phyloP scores from a whole-genome alignment of 2,797 vertebrate species.

The Periophthalmus magnuspinnatus region DNA sequence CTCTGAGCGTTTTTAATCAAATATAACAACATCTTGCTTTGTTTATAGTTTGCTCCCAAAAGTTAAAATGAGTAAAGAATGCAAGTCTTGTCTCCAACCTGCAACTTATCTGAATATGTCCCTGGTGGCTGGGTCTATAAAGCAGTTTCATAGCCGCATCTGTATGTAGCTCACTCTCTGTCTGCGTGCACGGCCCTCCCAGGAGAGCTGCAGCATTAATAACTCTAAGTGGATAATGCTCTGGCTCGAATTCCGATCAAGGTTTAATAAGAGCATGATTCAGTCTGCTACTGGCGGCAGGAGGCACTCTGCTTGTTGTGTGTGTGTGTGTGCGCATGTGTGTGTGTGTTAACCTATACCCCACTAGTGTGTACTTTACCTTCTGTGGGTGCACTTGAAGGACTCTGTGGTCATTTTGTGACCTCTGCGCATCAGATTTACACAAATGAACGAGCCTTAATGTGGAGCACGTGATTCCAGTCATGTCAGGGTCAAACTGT shows the following conservation, averaged over 20 bases:
- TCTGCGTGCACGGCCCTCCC: conserved; percentile 58
- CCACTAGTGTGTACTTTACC: conserved; percentile 30
- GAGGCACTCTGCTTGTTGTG: conserved; percentile 45
- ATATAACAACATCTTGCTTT: background rate
- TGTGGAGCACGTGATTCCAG: conserved; percentile 6
- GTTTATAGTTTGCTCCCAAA: conserved; percentile 1
- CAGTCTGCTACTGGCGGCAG: conserved; percentile 62
- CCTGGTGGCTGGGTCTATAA: conserved; percentile 8
- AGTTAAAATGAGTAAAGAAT: conserved; percentile 3
- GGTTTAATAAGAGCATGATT: conserved; percentile 78
- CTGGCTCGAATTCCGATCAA: conserved; percentile 76
- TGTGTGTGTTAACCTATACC: conserved; percentile 24
- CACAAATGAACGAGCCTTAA: conserved; percentile 29
- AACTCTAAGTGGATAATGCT: conserved; percentile 83
- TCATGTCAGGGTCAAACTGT: conserved; percentile 21
- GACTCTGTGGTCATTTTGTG: conserved; percentile 29
- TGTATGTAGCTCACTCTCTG: conserved; percentile 41
- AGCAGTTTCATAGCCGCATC: conserved; percentile 46
- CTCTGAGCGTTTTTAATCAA: background rate
- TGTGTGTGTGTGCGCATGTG: conserved; percentile 12
- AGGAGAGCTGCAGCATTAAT: conserved; percentile 81
- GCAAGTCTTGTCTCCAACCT: background rate
- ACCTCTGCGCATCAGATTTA: conserved; percentile 35
- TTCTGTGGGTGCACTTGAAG: conserved; percentile 32
- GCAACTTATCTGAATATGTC: conserved; percentile 13